Conservation (phyloP, 2,888 invertebrate species). For the Peribatodes rhomboidaria region DNA sequence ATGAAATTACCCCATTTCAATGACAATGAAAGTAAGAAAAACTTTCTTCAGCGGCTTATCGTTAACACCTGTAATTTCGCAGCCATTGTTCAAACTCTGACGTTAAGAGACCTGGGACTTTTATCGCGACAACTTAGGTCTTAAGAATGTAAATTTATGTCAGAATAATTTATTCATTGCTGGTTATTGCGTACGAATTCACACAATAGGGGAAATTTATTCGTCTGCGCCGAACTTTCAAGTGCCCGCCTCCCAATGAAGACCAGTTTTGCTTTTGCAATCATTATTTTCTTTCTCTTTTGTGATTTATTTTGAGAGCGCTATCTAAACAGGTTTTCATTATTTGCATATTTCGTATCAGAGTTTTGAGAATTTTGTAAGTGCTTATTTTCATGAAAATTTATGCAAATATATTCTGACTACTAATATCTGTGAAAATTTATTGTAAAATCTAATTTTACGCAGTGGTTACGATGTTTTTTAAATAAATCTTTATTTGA, state of each 20-base stretch:
- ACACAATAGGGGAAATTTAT: slow-evolving; percentile 72
- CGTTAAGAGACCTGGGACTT: slow-evolving; percentile 44
- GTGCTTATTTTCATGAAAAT: slow-evolving; percentile 22
- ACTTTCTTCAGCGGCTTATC: slow-evolving; percentile 28
- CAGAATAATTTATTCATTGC: slow-evolving; percentile 73
- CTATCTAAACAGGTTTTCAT: slow-evolving; percentile 38
- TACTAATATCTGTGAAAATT: slow-evolving; percentile 12
- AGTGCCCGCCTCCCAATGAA: slow-evolving; percentile 55
- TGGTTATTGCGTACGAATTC: slow-evolving; percentile 69
- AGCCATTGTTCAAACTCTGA: slow-evolving; percentile 41
- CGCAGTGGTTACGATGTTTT: neutral
- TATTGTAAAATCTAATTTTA: slow-evolving; percentile 3
- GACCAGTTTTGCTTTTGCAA: slow-evolving; percentile 54
- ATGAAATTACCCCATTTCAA: neutral
- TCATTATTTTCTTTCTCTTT: slow-evolving; percentile 55
- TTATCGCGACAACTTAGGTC: slow-evolving; percentile 60
- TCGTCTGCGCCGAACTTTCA: slow-evolving; percentile 62
- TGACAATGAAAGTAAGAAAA: slow-evolving; percentile 24
- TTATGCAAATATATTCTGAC: slow-evolving; percentile 25
- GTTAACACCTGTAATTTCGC: slow-evolving; percentile 28
- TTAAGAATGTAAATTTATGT: slow-evolving; percentile 66
- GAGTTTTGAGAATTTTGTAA: slow-evolving; percentile 21
- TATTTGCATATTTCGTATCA: slow-evolving; percentile 40
- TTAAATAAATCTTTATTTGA: neutral
- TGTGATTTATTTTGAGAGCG: slow-evolving; percentile 42